Evolutionary conservation across 2,113 vertebrate species (phyloP).

Genomic region (Panthera uncia): DNA sequence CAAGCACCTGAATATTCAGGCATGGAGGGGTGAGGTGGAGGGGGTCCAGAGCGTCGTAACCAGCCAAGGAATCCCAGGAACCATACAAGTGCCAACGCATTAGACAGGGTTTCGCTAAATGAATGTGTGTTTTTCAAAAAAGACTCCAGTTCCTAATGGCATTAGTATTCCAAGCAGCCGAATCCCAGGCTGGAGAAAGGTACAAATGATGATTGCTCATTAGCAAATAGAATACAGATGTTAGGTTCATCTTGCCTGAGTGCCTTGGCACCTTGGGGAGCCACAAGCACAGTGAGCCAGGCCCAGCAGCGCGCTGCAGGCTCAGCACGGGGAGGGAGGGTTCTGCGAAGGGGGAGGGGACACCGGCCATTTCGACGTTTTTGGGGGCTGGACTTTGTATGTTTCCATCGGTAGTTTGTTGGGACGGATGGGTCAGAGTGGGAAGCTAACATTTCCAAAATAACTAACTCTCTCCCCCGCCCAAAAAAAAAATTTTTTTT

Average conservation of each 20-base stretch:
- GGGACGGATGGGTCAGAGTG: neutral
- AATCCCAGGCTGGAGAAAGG: constrained; percentile 85
- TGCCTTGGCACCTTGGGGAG: constrained; percentile 83
- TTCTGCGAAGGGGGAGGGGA: neutral
- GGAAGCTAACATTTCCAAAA: neutral
- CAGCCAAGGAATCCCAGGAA: constrained; percentile 70
- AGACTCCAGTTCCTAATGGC: constrained; percentile 55
- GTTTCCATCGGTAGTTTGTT: neutral
- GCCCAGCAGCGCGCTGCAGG: neutral
- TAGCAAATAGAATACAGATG: constrained; percentile 89
- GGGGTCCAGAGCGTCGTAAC: neutral
- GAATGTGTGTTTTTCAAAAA: constrained; percentile 68
- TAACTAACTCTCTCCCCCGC: neutral
- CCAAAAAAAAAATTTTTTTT: neutral
- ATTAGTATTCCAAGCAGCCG: constrained; percentile 86
- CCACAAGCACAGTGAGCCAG: constrained; percentile 73
- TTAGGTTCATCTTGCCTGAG: constrained; percentile 85
- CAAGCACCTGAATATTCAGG: neutral
- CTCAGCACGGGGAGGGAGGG: constrained; percentile 2
- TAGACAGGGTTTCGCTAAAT: constrained; percentile 67
- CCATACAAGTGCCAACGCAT: constrained; percentile 55
- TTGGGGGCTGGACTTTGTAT: neutral
- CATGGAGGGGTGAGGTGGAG: accelerated
- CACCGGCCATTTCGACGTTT: constrained; percentile 39
- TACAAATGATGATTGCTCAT: constrained; percentile 87